Evolutionary conservation across 2,888 invertebrate species (phyloP), one percentile per base, ranked within the genome.

Genomic region (Colletes collaris): DNA sequence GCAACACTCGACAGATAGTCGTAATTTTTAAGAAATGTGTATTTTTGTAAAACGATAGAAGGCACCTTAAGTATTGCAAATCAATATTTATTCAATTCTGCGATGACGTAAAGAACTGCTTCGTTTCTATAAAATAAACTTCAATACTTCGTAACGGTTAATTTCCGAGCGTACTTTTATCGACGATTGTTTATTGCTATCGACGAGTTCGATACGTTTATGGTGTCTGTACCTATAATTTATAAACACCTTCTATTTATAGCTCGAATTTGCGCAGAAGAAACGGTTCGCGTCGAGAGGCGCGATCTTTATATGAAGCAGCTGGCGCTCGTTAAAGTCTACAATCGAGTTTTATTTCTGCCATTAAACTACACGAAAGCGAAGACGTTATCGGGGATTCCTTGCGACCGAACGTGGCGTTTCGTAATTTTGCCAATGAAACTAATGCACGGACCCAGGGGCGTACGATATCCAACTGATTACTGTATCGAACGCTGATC

Each of bases 271-370:
- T 53, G 27, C 63, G 27, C 19, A 19, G 10, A 46, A 55, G 46
- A 68, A 65, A 65, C 44, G 52, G 13, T 60, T 60, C 49, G 10
- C 44, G 37, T 13, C 7, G 59, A 37, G n/a, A 19, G 16, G 19
- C 40, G 68, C n/a, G 35, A 37, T 60, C 46, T 44, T 55, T 53
- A 19, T 16, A 19, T 6, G 58, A 37, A 58, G 58, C 63, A 63
- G 46, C 67, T 49, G 56, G 37, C 11, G 40, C 66, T 83, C 76
- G 75, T 72, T 66, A 69, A 62, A 67, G 58, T 62, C 46, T 56
- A 56, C 55, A 69, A 73, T 74, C 64, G 64, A 27, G 56, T 62
- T 66, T 50, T 49, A 19, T 70, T 55, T 49, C 56, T 50, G 50
- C 56, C 56, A 58, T 73, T 63, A 63, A 58, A 53, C 56, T 46